Evolutionary conservation across 1,140 invertebrate genomes (phyloP), one percentile per base, ranked within the genome.

Genomic region (Drosophila saltans): DNA sequence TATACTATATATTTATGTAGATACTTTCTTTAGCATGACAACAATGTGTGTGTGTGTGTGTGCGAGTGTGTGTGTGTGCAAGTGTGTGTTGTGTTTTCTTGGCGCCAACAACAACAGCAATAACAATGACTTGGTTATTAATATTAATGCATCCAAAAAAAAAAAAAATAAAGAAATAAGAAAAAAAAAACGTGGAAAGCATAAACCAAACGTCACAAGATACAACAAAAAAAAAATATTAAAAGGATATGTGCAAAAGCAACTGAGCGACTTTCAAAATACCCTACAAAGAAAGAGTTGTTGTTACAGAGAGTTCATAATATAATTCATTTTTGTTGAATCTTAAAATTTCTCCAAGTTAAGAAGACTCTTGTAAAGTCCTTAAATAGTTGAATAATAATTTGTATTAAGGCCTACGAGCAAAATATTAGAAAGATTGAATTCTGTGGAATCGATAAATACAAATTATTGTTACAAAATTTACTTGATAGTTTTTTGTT

Each of bases 71-170:
- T 48, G 16, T 48, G 45, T 52, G 45, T 52, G 45, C 21, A 16
- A 30, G 52, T 16, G 6, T 48, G 16, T 48, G 16, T 16, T 52
- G 21, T 60, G 11, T 55, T 58, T 66, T 62, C 64, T 58, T 66
- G 72, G 59, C 64, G 69, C 64, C 68, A 65, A 39, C 56, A 58
- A 58, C 30, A 36, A 58, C 28, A 72, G 55, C 75, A 69, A 52
- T 52, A 52, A 89, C 83, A 89, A 75, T 72, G 56, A 74, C 67
- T 75, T 61, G 58, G 62, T 80, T 88, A 88, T 86, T 86, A 88
- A 86, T 86, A 88, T 88, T 86, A 86, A 82, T 69, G 77, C 45
- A 7, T 10, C 24, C 6, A 48, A 74, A 39, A 24, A 24, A 74
- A 39, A 24, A 24, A 11, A 48, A 70, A 43, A 24, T 16, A 11